phyloP scores from a whole-genome alignment of 2,113 vertebrate species.

The human region DNA sequence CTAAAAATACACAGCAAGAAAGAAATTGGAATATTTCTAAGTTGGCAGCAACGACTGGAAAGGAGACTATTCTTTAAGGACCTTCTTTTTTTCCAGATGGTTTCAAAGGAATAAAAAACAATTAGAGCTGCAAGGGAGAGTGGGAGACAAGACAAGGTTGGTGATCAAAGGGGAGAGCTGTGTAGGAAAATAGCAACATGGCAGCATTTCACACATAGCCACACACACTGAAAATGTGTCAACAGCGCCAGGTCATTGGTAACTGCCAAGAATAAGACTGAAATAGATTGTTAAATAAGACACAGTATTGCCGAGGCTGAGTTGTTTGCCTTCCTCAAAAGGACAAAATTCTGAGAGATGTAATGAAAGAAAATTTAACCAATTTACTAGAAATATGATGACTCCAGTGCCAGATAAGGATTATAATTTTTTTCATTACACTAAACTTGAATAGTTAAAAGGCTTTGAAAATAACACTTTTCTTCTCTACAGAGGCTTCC shows the following conservation, averaged over 20 bases:
- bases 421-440: neutral
- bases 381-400: neutral
- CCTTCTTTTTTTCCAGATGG: neutral
- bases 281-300: conserved; percentile 49
- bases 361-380: conserved; percentile 31
- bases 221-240: neutral
- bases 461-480: neutral
- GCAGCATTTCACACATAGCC: neutral
- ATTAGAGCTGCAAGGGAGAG: neutral
- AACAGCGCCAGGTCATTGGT: neutral
- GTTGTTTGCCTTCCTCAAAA: conserved; percentile 4
- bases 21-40: neutral
- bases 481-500: neutral
- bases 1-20: neutral
- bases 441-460: neutral
- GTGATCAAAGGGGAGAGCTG: conserved; percentile 18
- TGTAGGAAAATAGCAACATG: conserved; percentile 15
- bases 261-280: neutral
- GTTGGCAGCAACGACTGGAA: neutral
- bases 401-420: neutral
- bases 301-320: neutral
- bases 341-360: neutral
- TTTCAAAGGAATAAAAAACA: conserved; percentile 48
- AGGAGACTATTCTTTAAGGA: neutral
- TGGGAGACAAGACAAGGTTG: neutral